Base-by-base conservation (phyloP, 2,113 vertebrate species). In the Ctenomys sociabilis region DNA sequence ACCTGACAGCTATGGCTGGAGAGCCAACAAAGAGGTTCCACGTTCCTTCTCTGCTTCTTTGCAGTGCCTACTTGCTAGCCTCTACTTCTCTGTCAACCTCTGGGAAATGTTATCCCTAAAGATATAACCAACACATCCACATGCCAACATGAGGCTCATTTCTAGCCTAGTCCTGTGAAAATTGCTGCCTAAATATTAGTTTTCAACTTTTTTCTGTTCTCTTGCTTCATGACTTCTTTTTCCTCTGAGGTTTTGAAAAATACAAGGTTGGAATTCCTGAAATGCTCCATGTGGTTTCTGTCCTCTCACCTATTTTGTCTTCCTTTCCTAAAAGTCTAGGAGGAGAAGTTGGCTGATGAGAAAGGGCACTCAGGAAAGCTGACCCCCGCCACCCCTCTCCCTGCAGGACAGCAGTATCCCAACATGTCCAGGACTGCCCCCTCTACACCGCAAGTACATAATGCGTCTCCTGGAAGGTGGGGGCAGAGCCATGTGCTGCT, bases 101-200 rank as follows among this genome's bases (percentile, higher is more conserved):
- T 49, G 64, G 26, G 83, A 85, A 70, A 86, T 88, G 83, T 86
- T 83, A 91, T 91, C 88, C 66, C n/a, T 37, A 75, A 88, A 96
- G 32, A 77, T 28, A 26, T 0, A 83, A 80, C 54, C 70, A 83
- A 75, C 61, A 81, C 83, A 86, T 59, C 19, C 64, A 90, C 86
- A 59, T 14, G 45, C 45, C 40, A 95, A 66, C 30, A 77, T 66
- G 81, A 84, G 64, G 43, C 86, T 68, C 70, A 88, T 87, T 77
- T 87, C 68, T 64, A 92, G 80, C 73, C 54, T 87, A 73, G n/a
- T 24, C 37, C 59, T 73, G n/a, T 85, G 57, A 70, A 77, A 66
- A 40, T n/a, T 91, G 40, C 49, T 83, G 63, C 61, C 45, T 94
- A 94, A 96, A 66, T 92, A 91, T 61, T 90, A 89, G 89, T 93